phyloP scores from a whole-genome alignment of 2,113 vertebrate genomes.

The Acrocephalus kingi region DNA sequence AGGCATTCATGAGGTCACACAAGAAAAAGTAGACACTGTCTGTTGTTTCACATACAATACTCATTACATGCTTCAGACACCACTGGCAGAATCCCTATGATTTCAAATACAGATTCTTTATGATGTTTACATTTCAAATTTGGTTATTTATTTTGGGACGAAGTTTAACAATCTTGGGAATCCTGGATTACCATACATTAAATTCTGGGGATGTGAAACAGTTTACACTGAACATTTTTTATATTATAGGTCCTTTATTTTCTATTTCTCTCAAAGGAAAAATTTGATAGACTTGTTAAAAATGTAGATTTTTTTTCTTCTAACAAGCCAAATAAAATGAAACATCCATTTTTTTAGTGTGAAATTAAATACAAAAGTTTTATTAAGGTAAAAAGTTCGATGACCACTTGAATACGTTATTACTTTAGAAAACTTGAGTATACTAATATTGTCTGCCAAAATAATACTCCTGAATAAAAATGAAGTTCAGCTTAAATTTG shows the following conservation, averaged over 20 bases:
- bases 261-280: neutral
- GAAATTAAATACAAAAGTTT: neutral
- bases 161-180: neutral
- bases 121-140: neutral
- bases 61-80: neutral
- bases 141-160: neutral
- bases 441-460: neutral
- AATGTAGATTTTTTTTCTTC: neutral
- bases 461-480: neutral
- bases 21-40: neutral
- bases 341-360: neutral
- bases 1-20: neutral
- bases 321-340: neutral
- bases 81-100: neutral
- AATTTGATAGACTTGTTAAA: neutral
- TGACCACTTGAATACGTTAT: neutral
- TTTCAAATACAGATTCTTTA: neutral
- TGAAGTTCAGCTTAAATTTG: neutral
- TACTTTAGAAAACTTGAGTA: neutral
- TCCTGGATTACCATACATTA: neutral
- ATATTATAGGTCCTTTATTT: neutral
- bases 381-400: neutral
- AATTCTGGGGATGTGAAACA: neutral
- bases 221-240: neutral
- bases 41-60: neutral